A percentile compares a stretch with the other conserved stretches of the same genome.
phyloP scores from a whole-genome alignment of 2,888 invertebrate genomes.

The Amphipoea lucens region DNA sequence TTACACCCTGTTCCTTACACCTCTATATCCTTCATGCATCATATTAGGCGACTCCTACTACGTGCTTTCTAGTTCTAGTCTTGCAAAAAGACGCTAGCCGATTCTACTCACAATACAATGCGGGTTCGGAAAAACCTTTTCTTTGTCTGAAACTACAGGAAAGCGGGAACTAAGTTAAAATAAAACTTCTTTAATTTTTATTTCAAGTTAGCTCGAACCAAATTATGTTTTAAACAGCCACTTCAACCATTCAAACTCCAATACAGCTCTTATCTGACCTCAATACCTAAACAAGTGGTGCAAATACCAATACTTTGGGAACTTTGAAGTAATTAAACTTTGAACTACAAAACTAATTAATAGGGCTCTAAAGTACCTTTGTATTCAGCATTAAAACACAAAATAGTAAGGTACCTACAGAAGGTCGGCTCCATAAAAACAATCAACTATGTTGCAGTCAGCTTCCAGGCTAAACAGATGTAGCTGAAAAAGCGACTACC shows the following conservation, averaged over 20 bases:
- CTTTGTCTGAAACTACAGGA: not conserved
- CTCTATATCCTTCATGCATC: not conserved
- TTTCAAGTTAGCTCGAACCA: constrained; percentile 6
- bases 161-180: not conserved
- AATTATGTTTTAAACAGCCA: constrained; percentile 24
- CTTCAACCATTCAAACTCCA: constrained; percentile 29
- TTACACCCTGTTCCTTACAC: not conserved
- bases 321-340: constrained; percentile 53
- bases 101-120: not conserved
- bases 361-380: constrained; percentile 29
- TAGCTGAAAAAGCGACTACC: not conserved
- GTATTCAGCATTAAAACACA: constrained; percentile 3
- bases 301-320: constrained; percentile 53
- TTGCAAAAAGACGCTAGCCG: not conserved
- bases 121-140: not conserved
- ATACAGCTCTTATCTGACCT: constrained; percentile 23
- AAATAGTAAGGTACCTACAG: not conserved
- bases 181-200: constrained; percentile 18
- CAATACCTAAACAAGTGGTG: constrained; percentile 40
- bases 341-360: constrained; percentile 57
- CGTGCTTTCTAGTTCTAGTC: no score
- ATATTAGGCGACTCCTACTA: not conserved
- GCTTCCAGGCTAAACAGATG: not conserved
- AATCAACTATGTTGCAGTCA: not conserved
- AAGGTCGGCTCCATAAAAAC: not conserved